Evolutionary conservation across 2,888 invertebrate genomes (phyloP).

Genomic region (Coleophora flavipennella): DNA sequence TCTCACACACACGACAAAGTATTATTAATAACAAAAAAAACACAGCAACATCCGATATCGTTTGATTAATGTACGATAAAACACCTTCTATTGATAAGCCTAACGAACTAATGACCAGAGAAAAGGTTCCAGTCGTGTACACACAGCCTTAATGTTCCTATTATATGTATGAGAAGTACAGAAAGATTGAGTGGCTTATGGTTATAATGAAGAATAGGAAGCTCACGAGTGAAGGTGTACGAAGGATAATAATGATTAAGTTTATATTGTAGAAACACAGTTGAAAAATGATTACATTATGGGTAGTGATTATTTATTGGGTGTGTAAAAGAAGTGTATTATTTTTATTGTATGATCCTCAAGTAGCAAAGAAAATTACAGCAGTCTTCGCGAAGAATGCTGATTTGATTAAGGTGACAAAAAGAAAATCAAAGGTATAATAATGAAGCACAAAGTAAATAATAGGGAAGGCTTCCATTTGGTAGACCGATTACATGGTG

Average conservation of each 20-base stretch:
- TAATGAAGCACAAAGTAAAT: too few relatives aligned
- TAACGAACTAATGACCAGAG: constrained; percentile 16
- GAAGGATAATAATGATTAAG: too few relatives aligned
- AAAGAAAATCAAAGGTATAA: too few relatives aligned
- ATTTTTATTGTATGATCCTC: too few relatives aligned
- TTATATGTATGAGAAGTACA: constrained; percentile 10
- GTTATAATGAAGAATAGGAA: constrained; percentile 11
- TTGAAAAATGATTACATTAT: constrained; percentile 7
- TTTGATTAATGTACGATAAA: constrained; percentile 32
- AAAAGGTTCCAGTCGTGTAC: constrained; percentile 12
- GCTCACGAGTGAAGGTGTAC: constrained; percentile 1
- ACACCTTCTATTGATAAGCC: constrained; percentile 23
- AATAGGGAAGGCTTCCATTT: too few relatives aligned
- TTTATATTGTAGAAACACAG: too few relatives aligned
- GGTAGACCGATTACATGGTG: too few relatives aligned
- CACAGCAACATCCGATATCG: constrained; percentile 17
- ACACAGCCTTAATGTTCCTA: constrained; percentile 11
- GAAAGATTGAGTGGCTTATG: constrained; percentile 15
- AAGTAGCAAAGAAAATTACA: too few relatives aligned
- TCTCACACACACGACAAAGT: constrained; percentile 22
- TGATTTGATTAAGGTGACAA: too few relatives aligned
- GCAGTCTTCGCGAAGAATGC: too few relatives aligned
- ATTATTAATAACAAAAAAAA: constrained; percentile 20
- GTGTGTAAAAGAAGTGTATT: too few relatives aligned
- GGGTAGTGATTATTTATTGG: not conserved